Evolutionary conservation across 2,797 vertebrate species (phyloP).

Genomic region (Ispidina picta): DNA sequence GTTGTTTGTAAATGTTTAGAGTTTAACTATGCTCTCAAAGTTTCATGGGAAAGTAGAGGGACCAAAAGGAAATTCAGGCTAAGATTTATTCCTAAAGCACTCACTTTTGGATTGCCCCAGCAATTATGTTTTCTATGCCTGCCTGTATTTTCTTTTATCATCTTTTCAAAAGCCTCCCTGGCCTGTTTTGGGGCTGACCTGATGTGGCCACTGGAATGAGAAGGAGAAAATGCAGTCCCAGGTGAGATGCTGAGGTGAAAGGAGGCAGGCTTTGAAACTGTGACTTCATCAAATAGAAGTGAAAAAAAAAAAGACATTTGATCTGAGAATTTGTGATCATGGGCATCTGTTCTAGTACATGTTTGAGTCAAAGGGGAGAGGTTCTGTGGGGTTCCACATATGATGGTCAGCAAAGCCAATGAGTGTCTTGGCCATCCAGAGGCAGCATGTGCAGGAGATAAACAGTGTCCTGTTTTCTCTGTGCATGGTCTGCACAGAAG

Average conservation of each 20-base stretch:
- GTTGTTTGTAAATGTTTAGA: neutral
- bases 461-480: neutral
- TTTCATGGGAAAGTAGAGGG: neutral
- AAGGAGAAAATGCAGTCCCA: neutral
- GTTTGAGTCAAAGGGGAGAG: neutral
- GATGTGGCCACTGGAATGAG: neutral
- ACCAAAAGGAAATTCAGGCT: neutral
- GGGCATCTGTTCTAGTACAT: fast-evolving
- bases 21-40: neutral
- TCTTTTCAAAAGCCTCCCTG: neutral
- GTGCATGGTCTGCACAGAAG: neutral
- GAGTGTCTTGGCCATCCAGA: neutral
- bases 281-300: neutral
- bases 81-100: neutral
- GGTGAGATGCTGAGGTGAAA: neutral
- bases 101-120: neutral
- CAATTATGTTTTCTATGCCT: neutral
- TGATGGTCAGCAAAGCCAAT: neutral
- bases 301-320: neutral
- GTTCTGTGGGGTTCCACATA: neutral
- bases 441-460: neutral
- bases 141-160: neutral
- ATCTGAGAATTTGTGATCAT: neutral
- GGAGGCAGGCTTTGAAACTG: neutral
- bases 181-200: neutral